Evolutionary conservation across 2,888 invertebrate species (phyloP), one percentile per base, ranked within the genome.

Genomic region (Auanema sp.): DNA sequence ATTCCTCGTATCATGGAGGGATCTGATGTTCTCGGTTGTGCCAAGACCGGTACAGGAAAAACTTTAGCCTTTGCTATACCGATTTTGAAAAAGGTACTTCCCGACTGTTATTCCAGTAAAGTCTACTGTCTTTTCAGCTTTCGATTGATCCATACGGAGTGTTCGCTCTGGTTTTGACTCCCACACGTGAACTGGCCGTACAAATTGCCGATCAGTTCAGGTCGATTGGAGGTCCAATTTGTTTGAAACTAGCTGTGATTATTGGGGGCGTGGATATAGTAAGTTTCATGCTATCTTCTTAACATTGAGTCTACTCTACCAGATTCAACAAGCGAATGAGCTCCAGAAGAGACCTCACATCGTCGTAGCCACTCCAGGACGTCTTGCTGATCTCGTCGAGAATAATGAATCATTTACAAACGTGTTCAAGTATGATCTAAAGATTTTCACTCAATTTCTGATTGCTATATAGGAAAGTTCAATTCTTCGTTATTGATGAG

Each of bases 41-140:
- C 96, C 0, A 94, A 96, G 85, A 98, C 97, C 10, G 97, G 97
- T 14, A 95, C 94, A 61, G 97, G 97, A 1, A 98, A 98, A 87
- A 98, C 98, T 0, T 89, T 97, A 81, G 94, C 97, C 0, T 98
- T 98, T 88, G 95, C 93, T 0, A 59, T 79, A 12, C 81, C 81
- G 5, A 81, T 81, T 54, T 64, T 81, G 11, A 72, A 81, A 18
- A 67, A 81, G 68, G 79, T 79, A 54, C n/a, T n/a, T n/a, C n/a
- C n/a, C n/a, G n/a, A n/a, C n/a, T n/a, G n/a, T n/a, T n/a, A n/a
- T n/a, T n/a, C n/a, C n/a, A n/a, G n/a, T n/a, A n/a, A n/a, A n/a
- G n/a, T n/a, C n/a, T 11, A 11, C 12, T 43, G 42, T 23, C 1
- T 41, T 60, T 77, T 54, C 51, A 79, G 72, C 66, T 97, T 33